These are phyloP conservation scores for Endomychus coccineus DNA, from an alignment of 2,888 invertebrate species.

Conservation along the genomic window DNA sequence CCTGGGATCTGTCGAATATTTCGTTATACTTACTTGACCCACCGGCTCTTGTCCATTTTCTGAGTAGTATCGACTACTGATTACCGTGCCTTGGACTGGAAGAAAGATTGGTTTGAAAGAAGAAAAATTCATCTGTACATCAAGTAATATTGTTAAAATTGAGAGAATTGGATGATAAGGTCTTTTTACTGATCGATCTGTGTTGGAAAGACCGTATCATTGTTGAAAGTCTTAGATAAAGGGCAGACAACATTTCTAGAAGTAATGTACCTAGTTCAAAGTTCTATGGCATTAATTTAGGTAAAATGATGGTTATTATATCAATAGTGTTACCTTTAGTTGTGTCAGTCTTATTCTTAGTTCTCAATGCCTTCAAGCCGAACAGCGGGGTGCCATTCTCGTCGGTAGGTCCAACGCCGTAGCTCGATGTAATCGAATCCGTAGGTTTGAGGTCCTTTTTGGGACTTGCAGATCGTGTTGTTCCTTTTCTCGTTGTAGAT, in stretches of 20 bases:
- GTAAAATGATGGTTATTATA: constrained; percentile 18
- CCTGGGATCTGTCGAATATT: constrained; percentile 60
- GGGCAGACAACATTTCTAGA: too few relatives aligned
- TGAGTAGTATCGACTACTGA: constrained; percentile 60
- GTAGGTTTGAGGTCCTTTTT: constrained; percentile 42
- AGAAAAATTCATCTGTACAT: too few relatives aligned
- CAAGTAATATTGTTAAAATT: too few relatives aligned
- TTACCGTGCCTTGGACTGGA: constrained; percentile 64
- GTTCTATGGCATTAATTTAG: background rate
- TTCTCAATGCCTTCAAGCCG: constrained; percentile 65
- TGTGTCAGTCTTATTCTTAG: constrained; percentile 53
- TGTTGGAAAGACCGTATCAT: too few relatives aligned
- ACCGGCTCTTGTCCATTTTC: constrained; percentile 63
- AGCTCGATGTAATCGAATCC: constrained; percentile 70
- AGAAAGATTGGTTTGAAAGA: constrained; percentile 15
- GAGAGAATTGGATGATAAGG: too few relatives aligned
- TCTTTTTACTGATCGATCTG: too few relatives aligned
- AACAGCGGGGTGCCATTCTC: constrained; percentile 72
- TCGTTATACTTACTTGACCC: constrained; percentile 61
- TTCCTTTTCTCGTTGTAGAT: constrained; percentile 24
- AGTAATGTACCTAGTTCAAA: too few relatives aligned
- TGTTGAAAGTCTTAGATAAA: too few relatives aligned
- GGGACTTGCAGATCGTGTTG: constrained; percentile 38
- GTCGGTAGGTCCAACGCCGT: constrained; percentile 76
- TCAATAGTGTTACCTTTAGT: constrained; percentile 52